Base-by-base conservation (phyloP, 2,888 invertebrate genomes). In the Plusia festucae region DNA sequence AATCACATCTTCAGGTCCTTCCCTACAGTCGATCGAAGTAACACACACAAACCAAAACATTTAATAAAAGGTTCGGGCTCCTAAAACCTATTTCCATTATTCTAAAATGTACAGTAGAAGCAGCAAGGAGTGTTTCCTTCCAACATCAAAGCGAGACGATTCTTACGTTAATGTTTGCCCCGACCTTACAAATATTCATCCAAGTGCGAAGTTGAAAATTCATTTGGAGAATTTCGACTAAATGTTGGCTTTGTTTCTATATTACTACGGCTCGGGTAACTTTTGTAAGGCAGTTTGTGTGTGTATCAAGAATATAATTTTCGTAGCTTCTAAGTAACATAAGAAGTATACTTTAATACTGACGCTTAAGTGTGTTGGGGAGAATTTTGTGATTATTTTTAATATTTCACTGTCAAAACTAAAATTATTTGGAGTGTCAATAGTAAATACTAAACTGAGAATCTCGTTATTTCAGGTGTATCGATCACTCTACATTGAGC, bases 171-270 rank as follows among this genome's bases (percentile, higher is more conserved):
- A 78, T 81, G 73, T 81, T 70, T 65, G 55, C 53, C 56, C 51
- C 65, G 76, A 71, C 71, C 75, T 79, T 79, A 78, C 75, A 57
- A 82, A 80, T 79, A 80, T 74, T 79, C 75, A 71, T 56, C 73
- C 77, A 63, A 73, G 79, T 73, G 75, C 73, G 71, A 84, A 84
- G 76, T 75, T 72, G 76, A 76, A 79, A 84, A 79, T 83, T 76
- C 71, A 75, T 80, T 81, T 70, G 70, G 53, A 73, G 70, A 73
- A 79, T 78, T 75, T 70, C 73, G 46, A 68, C 72, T 76, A 76
- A 79, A 83, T 77, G 66, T 68, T 81, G 52, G 78, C 76, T 78
- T 79, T 81, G 81, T 82, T 78, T 73, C 62, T 70, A 70, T 70
- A 65, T 72, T 70, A 44, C 55, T 51, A 49, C 54, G 40, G 49